Conservation (phyloP, 2,888 invertebrate genomes). For the Eilema sororculum region DNA sequence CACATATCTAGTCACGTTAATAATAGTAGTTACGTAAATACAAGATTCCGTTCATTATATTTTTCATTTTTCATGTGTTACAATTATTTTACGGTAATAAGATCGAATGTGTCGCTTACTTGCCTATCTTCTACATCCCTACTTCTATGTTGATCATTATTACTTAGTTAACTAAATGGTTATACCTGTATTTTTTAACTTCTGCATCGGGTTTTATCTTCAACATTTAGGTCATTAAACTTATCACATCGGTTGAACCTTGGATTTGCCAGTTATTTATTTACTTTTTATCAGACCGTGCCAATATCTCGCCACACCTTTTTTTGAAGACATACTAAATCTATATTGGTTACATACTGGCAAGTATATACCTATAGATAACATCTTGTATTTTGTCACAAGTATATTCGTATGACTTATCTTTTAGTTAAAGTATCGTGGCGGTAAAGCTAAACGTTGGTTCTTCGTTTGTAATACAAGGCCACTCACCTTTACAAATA, state of each 20-base stretch:
- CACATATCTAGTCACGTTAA: not conserved
- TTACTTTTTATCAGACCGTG: constrained; percentile 60
- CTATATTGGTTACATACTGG: too few species aligned
- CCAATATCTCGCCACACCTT: constrained; percentile 50
- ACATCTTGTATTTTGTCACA: constrained; percentile 30
- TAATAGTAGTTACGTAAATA: not conserved
- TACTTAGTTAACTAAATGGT: too few species aligned
- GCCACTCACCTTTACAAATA: not conserved
- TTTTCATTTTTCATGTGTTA: constrained; percentile 27
- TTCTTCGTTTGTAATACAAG: not conserved
- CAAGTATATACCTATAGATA: constrained; percentile 21
- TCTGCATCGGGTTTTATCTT: not conserved
- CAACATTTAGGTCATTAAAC: constrained; percentile 21
- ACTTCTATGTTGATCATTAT: constrained; percentile 13
- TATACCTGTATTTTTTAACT: not conserved
- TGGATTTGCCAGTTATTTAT: constrained; percentile 29
- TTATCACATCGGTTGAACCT: constrained; percentile 25
- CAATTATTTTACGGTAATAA: constrained; percentile 43
- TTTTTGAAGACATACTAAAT: constrained; percentile 19
- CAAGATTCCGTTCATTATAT: not conserved
- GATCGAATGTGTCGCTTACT: constrained; percentile 31
- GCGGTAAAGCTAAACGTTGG: not conserved
- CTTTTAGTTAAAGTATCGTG: constrained; percentile 20
- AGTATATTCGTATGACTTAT: constrained; percentile 30
- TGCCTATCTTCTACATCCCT: too few species aligned